Conservation (phyloP, 2,888 invertebrate genomes). For the Dorcus hopei region DNA sequence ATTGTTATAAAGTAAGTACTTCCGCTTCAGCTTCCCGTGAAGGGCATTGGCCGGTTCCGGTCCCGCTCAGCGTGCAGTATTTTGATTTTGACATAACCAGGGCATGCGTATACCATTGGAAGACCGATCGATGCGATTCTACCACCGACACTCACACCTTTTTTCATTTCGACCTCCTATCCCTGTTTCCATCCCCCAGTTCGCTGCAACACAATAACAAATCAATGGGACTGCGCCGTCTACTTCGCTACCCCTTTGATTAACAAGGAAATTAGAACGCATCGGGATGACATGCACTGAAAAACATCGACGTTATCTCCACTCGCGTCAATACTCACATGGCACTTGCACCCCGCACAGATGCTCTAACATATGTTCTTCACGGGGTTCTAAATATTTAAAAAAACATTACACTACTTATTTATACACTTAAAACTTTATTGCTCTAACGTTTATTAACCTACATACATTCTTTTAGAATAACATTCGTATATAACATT, state of each 20-base stretch:
- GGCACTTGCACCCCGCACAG: constrained; percentile 17
- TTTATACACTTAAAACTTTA: neutral
- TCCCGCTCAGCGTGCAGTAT: constrained; percentile 19
- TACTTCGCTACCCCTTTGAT: neutral
- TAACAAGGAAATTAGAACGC: neutral
- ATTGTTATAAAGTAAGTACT: constrained; percentile 42
- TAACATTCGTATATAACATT: too few species aligned
- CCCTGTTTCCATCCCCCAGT: constrained; percentile 19
- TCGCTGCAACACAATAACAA: constrained; percentile 12
- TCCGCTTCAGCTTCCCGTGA: constrained; percentile 36
- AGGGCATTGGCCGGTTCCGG: constrained; percentile 37
- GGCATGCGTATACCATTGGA: constrained; percentile 28
- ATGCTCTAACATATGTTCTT: constrained; percentile 18
- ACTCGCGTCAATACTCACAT: neutral
- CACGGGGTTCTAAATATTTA: constrained; percentile 8
- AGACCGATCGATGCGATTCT: constrained; percentile 23
- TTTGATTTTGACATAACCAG: constrained; percentile 29
- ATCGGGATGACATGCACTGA: neutral
- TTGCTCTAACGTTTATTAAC: neutral
- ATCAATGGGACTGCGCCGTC: neutral
- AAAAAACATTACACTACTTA: neutral
- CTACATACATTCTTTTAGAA: too few species aligned
- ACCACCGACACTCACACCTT: constrained; percentile 2
- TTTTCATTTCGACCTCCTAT: constrained; percentile 22
- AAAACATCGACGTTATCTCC: neutral